A percentile compares a stretch with the other conserved stretches of the same genome.
Evolutionary conservation across 2,888 invertebrate genomes (phyloP).

Genomic region (Oscheius myriophilus): DNA sequence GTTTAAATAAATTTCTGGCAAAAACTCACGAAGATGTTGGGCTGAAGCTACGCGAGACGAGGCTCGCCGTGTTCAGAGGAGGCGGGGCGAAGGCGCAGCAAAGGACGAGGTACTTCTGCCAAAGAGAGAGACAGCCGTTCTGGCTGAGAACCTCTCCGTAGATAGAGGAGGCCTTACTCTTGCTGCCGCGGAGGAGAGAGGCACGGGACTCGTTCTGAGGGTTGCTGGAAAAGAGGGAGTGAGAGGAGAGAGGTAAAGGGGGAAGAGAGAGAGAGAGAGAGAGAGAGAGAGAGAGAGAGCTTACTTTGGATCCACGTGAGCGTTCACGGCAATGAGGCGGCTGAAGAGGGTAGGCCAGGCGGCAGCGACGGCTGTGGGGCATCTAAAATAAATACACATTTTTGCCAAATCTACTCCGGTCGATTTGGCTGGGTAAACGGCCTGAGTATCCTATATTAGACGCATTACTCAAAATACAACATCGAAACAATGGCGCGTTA

Average conservation of each 20-base stretch:
- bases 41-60: conserved; percentile 84
- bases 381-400: conserved; percentile 34
- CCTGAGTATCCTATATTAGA: no score
- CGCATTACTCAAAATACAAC: no score
- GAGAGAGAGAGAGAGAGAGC: conserved; percentile 11
- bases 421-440: no score
- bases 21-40: conserved; percentile 74
- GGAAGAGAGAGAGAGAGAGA: no score
- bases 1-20: not conserved
- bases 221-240: conserved; percentile 74
- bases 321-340: conserved; percentile 87
- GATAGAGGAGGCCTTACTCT: conserved; percentile 65
- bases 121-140: conserved; percentile 92
- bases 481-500: no score
- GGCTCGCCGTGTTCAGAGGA: conserved; percentile 41
- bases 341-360: conserved; percentile 96
- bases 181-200: conserved; percentile 83
- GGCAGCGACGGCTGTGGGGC: conserved; percentile 79
- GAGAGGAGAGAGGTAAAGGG: no score
- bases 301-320: conserved; percentile 84
- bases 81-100: conserved; percentile 95
- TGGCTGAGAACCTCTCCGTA: conserved; percentile 63
- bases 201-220: conserved; percentile 96
- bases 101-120: conserved; percentile 83
- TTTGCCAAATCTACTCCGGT: no score